Evolutionary conservation across 2,888 invertebrate genomes (phyloP).

Genomic region (Agriopis aurantiaria): DNA sequence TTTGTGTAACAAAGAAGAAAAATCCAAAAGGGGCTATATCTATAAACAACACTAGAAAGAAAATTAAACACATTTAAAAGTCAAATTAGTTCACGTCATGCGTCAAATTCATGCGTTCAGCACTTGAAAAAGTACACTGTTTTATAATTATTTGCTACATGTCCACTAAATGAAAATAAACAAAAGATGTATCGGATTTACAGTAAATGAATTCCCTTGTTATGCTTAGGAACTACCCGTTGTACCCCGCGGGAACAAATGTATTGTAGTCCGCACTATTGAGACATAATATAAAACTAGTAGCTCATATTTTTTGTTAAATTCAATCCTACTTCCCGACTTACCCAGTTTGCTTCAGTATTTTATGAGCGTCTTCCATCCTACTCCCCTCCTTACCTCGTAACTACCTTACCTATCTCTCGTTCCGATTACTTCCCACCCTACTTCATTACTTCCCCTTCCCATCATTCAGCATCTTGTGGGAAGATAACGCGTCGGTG

Average conservation of each 20-base stretch:
- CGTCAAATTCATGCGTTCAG: conserved; percentile 41
- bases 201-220: background rate
- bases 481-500: too few relatives aligned
- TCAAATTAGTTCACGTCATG: conserved; percentile 45
- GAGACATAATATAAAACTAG: background rate
- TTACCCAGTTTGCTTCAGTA: background rate
- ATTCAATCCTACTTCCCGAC: background rate
- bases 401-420: background rate
- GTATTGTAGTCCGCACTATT: too few relatives aligned
- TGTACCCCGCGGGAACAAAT: too few relatives aligned
- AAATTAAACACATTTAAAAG: conserved; percentile 38
- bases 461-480: too few relatives aligned
- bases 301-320: too few relatives aligned
- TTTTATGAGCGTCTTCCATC: background rate
- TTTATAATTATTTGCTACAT: background rate
- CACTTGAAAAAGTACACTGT: conserved; percentile 1
- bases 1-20: conserved; percentile 25
- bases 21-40: conserved; percentile 24
- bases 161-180: background rate
- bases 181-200: background rate
- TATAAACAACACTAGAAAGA: conserved; percentile 34
- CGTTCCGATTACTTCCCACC: background rate
- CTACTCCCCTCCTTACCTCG: background rate
- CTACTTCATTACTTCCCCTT: background rate
- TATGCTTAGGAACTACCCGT: too few relatives aligned